Evolutionary conservation across 2,113 vertebrate species (phyloP).

Genomic region (Charadrius vociferus): DNA sequence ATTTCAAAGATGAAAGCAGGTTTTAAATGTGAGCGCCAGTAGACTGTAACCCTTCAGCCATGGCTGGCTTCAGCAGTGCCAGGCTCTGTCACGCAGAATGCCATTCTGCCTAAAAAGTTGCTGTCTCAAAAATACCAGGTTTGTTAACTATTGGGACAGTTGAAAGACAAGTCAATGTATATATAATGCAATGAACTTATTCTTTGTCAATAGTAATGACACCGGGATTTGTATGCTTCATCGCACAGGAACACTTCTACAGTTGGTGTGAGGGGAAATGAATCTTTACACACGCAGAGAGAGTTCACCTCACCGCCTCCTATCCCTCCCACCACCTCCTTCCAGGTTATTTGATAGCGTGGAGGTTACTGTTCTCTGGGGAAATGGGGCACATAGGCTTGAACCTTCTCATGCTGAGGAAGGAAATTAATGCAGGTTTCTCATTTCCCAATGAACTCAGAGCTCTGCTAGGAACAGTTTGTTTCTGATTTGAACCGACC

Average conservation of each 20-base stretch:
- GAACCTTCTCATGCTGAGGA: neutral
- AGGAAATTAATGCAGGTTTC: neutral
- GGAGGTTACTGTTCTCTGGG: neutral
- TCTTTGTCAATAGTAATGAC: neutral
- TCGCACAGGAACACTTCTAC: neutral
- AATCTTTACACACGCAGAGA: neutral
- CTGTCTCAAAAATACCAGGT: too few relatives aligned
- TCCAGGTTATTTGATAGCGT: neutral
- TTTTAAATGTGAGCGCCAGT: neutral
- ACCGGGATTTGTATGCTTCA: neutral
- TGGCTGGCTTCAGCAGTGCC: rapidly evolving
- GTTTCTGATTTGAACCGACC: neutral
- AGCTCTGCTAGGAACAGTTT: neutral
- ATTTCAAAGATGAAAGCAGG: neutral
- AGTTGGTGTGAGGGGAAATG: neutral
- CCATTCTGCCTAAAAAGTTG: neutral
- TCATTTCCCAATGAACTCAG: neutral
- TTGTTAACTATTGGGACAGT: rapidly evolving
- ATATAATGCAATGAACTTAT: neutral
- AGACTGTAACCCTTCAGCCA: neutral
- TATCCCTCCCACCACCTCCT: neutral
- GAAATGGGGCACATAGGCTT: neutral
- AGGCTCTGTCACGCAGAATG: neutral
- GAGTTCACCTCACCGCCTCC: rapidly evolving
- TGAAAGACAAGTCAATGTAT: neutral